A percentile compares a stretch with the other conserved stretches of the same genome.
Evolutionary conservation across 2,888 invertebrate species (phyloP).

Genomic region (Serrognathus titanus): DNA sequence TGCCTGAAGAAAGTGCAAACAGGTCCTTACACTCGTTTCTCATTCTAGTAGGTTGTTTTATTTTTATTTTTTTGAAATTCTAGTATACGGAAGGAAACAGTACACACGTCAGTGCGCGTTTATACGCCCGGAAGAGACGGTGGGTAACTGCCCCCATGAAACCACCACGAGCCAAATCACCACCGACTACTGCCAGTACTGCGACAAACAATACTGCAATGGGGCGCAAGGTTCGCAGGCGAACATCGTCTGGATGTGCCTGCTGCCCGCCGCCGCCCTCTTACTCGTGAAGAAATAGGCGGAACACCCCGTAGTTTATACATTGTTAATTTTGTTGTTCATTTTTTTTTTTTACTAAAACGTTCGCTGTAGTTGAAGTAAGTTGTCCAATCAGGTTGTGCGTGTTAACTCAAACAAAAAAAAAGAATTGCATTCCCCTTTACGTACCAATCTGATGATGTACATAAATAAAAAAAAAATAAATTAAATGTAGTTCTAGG

Average conservation of each 20-base stretch:
- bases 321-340: too few relatives aligned
- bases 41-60: too few relatives aligned
- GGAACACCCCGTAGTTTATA: too few relatives aligned
- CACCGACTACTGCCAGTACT: conserved; percentile 63
- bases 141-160: conserved; percentile 52
- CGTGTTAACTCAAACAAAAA: too few relatives aligned
- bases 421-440: too few relatives aligned
- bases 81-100: conserved; percentile 54
- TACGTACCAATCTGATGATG: too few relatives aligned
- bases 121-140: conserved; percentile 55
- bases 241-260: not conserved
- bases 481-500: too few relatives aligned
- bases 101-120: conserved; percentile 60
- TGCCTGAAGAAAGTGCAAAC: conserved; percentile 75
- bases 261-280: not conserved
- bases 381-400: too few relatives aligned
- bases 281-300: not conserved
- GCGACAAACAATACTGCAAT: conserved; percentile 68
- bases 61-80: conserved; percentile 30
- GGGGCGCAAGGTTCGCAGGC: not conserved
- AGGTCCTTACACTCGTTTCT: too few relatives aligned
- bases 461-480: too few relatives aligned
- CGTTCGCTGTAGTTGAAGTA: too few relatives aligned
- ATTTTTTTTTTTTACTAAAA: too few relatives aligned
- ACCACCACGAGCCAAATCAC: conserved; percentile 53